Evolutionary conservation across 2,888 invertebrate genomes (phyloP), one percentile per base, ranked within the genome.

Genomic region (Rotaria magnacalcarata): DNA sequence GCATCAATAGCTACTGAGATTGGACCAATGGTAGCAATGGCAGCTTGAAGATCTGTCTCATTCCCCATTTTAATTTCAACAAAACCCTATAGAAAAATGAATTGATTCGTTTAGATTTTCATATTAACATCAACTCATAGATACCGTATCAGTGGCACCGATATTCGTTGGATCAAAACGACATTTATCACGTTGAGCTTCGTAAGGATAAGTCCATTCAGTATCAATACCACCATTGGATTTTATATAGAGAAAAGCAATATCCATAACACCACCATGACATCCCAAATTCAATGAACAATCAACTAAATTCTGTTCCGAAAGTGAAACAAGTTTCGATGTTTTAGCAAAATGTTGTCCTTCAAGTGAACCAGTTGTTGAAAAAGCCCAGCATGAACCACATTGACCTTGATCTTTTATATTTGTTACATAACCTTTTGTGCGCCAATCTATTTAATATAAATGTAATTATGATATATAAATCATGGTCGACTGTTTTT

Each of bases 261-360:
- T 54, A 4, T 54, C 54, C 54, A 21, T 19, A 54, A 54, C 54
- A 54, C 54, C 54, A 6, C 54, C 54, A 54, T 54, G 21, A 21
- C 54, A 54, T 54, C 54, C 54, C 4, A 54, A 54, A 21, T 54
- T 54, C 5, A 54, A 2, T 54, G 89, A 89, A 85, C 89, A 89
- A 87, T 89, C 89, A 43, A 89, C 88, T n/a, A 89, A 87, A 75
- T 89, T 88, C 87, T 89, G 89, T 87, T 89, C 89, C 0, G 89
- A 89, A 21, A 89, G 87, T 16, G 89, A 89, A 41, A 88, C 87
- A 47, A 89, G 87, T 56, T 88, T 87, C 43, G 88, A 88, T 43
- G 88, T 88, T 74, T 88, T 92, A 89, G 93, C 94, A 88, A 94
- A 95, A 43, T 88, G 87, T 85, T 89, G 89, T 27, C 89, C 89